Percentiles rank a stretch among this genome's conserved stretches.
phyloP scores from a whole-genome alignment of 2,888 invertebrate genomes.

The Choristoneura rosaceana region DNA sequence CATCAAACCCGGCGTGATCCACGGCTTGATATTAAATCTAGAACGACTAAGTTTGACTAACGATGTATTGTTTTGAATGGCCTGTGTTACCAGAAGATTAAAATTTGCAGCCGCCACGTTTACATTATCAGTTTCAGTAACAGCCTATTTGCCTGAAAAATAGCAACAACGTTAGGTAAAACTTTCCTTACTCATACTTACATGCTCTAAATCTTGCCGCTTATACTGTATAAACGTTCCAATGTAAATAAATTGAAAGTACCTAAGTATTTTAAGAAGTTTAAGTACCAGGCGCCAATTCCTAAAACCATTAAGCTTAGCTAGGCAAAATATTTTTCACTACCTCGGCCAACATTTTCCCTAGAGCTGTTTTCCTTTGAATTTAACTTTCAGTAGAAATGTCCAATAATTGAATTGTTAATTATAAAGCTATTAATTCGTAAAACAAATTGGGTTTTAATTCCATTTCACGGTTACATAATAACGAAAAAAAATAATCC shows the following conservation, averaged over 20 bases:
- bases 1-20: too few relatives aligned
- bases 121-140: too few relatives aligned
- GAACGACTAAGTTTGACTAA: too few relatives aligned
- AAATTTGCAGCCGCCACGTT: too few relatives aligned
- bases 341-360: neutral
- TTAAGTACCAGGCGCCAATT: neutral
- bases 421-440: slow-evolving; percentile 12
- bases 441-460: neutral
- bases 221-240: neutral
- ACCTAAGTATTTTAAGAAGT: neutral
- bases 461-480: neutral
- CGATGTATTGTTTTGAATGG: too few relatives aligned
- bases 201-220: neutral
- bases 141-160: too few relatives aligned
- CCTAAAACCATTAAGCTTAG: slow-evolving; percentile 20
- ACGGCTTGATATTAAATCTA: too few relatives aligned
- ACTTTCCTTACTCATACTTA: too few relatives aligned
- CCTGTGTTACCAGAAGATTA: too few relatives aligned
- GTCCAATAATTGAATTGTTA: slow-evolving; percentile 16
- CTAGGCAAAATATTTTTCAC: slow-evolving; percentile 14
- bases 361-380: slow-evolving; percentile 5
- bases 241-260: neutral
- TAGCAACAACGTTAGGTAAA: too few relatives aligned
- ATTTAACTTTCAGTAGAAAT: slow-evolving; percentile 3
- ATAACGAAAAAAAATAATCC: neutral